Evolutionary conservation across 2,113 vertebrate genomes (phyloP).

Genomic region (Prinia subflava): DNA sequence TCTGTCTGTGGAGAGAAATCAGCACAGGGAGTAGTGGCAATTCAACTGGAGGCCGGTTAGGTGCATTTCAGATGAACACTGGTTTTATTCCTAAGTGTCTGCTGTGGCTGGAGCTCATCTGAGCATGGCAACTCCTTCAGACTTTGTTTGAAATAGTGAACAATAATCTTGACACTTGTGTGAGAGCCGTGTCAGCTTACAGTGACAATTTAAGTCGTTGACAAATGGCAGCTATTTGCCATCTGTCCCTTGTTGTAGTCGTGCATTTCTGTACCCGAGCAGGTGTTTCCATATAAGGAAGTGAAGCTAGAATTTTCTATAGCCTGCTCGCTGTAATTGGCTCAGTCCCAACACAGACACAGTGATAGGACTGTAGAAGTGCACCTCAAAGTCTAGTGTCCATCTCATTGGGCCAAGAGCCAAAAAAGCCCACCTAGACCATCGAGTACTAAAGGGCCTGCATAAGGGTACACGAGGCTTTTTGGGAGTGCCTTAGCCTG

Average conservation of each 20-base stretch:
- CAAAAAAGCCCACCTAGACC: no score
- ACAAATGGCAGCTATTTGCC: not conserved
- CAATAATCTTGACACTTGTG: not conserved
- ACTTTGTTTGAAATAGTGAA: not conserved
- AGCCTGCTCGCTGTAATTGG: no score
- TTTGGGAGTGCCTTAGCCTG: no score
- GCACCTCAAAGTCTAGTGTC: no score
- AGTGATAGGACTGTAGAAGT: no score
- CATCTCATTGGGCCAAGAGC: no score
- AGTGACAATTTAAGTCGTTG: not conserved
- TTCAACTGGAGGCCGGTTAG: not conserved
- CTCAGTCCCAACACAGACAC: no score
- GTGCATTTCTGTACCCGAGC: no score
- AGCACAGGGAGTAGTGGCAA: rapidly evolving
- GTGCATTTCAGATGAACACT: not conserved
- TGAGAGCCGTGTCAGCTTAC: not conserved
- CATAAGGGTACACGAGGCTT: no score
- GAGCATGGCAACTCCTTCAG: not conserved
- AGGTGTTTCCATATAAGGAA: no score
- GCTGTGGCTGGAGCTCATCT: not conserved
- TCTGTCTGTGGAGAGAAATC: not conserved
- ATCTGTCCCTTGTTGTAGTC: not conserved
- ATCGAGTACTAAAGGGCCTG: no score
- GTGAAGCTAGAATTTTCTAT: no score
- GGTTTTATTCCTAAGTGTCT: not conserved